Evolutionary conservation across 2,888 invertebrate species (phyloP).

Genomic region (Serrognathus titanus): DNA sequence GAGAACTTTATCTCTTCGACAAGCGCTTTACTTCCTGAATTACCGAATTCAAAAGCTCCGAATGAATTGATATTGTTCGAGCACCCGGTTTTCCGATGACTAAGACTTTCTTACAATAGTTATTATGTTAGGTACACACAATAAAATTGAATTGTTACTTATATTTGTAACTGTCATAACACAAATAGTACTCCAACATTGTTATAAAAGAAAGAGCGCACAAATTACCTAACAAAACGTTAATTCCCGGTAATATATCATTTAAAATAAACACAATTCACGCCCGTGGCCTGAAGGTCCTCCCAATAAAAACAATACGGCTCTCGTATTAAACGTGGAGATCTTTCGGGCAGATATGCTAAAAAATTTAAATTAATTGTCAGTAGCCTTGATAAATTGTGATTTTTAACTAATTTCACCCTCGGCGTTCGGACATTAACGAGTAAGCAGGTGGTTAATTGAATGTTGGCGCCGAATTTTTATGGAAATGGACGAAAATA

Average conservation of each 20-base stretch:
- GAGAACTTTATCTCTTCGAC: no score
- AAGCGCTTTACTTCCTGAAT: no score
- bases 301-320: no score
- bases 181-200: not conserved
- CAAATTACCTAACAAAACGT: no score
- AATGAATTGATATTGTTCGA: no score
- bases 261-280: no score
- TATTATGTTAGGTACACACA: slow-evolving; percentile 9
- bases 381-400: slow-evolving; percentile 29
- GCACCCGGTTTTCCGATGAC: no score
- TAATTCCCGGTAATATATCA: no score
- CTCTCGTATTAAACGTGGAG: not conserved
- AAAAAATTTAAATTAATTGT: slow-evolving; percentile 31
- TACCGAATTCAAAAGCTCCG: no score
- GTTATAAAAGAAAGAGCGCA: no score
- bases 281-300: no score
- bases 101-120: slow-evolving; percentile 9
- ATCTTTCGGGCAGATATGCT: slow-evolving; percentile 19
- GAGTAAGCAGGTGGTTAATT: slow-evolving; percentile 32
- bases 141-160: slow-evolving; percentile 18
- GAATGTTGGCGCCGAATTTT: slow-evolving; percentile 30
- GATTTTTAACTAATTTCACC: slow-evolving; percentile 25
- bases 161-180: slow-evolving; percentile 9
- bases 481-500: slow-evolving; percentile 20
- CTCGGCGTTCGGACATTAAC: slow-evolving; percentile 13